Base-by-base conservation (phyloP, 2,888 invertebrate genomes). In the Deilephila elpenor region DNA sequence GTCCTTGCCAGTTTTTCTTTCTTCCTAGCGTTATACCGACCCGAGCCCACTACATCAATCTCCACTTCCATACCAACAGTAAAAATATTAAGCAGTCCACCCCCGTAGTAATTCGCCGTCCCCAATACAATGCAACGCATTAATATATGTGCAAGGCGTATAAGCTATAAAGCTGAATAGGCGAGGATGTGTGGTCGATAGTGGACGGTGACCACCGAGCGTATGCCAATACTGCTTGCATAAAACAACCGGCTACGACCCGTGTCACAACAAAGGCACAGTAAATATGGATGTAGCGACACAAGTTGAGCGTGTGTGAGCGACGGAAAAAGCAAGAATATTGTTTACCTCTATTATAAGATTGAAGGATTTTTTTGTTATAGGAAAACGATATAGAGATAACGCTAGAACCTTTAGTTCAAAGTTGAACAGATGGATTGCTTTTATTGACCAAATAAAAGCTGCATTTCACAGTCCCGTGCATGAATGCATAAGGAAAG, bases 131-230 rank as follows among this genome's bases (percentile, higher is more conserved):
- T 44, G 14, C 37, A n/a, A 37, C 61, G 17, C 4, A 64, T 64
- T 37, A 64, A 20, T 64, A 44, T 34, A 64, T 56, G 56, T 56
- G 56, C 64, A 64, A 11, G 19, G 20, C 20, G 44, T 44, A 20
- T 20, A 8, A 34, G 62, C 34, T n/a, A 62, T 62, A 64, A 64
- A 64, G n/a, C 64, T 64, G 37, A 20, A 64, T 64, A 64, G n/a
- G 64, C 20, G 64, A 44, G 64, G 44, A 64, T 64, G 64, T 64
- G 64, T 64, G 64, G 64, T 64, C 64, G n/a, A 19, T 20, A 29
- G 60, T 60, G 17, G 60, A 17, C 17, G 60, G 29, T 60, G 29
- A 20, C 25, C 59, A 34, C 44, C 5, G 20, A 20, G 37, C 20
- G 64, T 64, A 64, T 37, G 64, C 64, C 64, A 14, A 64, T 44